phyloP scores from a whole-genome alignment of 2,797 vertebrate genomes.

The Hoplostethus atlanticus region DNA sequence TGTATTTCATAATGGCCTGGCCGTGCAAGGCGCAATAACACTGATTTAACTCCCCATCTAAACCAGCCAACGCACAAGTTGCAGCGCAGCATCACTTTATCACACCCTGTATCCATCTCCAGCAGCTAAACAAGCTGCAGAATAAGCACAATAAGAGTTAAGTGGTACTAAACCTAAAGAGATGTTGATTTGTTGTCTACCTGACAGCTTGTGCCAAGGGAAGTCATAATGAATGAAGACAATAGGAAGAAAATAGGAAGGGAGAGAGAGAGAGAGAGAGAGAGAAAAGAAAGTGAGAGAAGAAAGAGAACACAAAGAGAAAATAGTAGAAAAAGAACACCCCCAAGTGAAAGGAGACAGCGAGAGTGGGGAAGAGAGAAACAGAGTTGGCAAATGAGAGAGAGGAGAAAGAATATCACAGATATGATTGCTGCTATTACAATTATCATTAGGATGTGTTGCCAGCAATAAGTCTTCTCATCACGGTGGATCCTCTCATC shows the following conservation, averaged over 20 bases:
- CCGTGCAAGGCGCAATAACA: constrained; percentile 68
- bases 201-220: constrained; percentile 72
- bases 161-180: constrained; percentile 81
- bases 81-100: constrained; percentile 72
- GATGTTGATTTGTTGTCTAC: constrained; percentile 82
- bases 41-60: constrained; percentile 77
- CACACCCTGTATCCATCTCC: constrained; percentile 74
- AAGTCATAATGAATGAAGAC: constrained; percentile 79
- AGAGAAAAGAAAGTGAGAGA: constrained; percentile 48
- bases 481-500: constrained; percentile 76
- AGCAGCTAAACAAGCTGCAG: constrained; percentile 77
- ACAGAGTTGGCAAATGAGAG: constrained; percentile 77
- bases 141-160: constrained; percentile 80
- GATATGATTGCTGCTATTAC: constrained; percentile 81
- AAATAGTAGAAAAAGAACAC: constrained; percentile 36
- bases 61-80: constrained; percentile 61
- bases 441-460: constrained; percentile 85
- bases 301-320: constrained; percentile 51
- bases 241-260: constrained; percentile 48
- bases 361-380: constrained; percentile 56
- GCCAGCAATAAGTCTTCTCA: constrained; percentile 77
- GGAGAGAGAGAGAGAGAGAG: constrained; percentile 22
- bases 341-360: constrained; percentile 2
- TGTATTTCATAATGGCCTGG: constrained; percentile 75
- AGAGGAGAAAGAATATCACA: constrained; percentile 54